These are phyloP conservation scores for Umimayanthus kanabou DNA, from an alignment of 92 coral and sea anemone species.

Conservation along the genomic window DNA sequence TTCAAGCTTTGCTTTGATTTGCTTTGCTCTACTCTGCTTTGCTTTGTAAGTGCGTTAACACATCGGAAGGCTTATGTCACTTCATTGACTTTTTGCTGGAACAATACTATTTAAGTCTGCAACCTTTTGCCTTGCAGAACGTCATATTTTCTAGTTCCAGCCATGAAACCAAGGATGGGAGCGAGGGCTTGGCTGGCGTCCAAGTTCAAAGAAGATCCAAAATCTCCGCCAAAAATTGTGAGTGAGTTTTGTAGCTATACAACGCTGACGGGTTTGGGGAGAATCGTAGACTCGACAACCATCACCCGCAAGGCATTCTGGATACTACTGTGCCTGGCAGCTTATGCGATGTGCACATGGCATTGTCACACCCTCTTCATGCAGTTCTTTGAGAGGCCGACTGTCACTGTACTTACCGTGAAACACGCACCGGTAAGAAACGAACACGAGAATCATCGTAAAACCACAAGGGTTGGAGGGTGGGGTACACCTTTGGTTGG, in stretches of 20 bases:
- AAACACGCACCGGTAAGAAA: conserved; percentile 43
- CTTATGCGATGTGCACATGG: conserved; percentile 47
- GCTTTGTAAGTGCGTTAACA: no score
- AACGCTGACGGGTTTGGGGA: conserved; percentile 43
- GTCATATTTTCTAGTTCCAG: not conserved
- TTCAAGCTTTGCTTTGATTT: no score
- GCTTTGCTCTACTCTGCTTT: no score
- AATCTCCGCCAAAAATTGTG: conserved; percentile 12
- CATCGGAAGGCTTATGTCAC: no score
- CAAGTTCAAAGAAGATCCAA: conserved; percentile 26
- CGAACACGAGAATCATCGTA: not conserved
- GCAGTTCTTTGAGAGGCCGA: conserved; percentile 45
- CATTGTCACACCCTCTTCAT: conserved; percentile 36
- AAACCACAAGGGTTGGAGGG: not conserved
- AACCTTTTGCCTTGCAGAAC: no score
- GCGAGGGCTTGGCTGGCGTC: not conserved
- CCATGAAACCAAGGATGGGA: conserved; percentile 9
- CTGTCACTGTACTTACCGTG: conserved; percentile 51
- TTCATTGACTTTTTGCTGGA: no score
- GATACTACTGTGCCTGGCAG: conserved; percentile 54
- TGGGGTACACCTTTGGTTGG: not conserved
- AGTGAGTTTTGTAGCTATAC: conserved; percentile 45
- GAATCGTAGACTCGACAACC: conserved; percentile 32
- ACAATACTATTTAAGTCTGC: no score
- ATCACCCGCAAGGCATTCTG: conserved; percentile 53